These are phyloP conservation scores for Caenorhabditis japonica DNA, from an alignment of 2,888 invertebrate genomes.

Conservation along the genomic window DNA sequence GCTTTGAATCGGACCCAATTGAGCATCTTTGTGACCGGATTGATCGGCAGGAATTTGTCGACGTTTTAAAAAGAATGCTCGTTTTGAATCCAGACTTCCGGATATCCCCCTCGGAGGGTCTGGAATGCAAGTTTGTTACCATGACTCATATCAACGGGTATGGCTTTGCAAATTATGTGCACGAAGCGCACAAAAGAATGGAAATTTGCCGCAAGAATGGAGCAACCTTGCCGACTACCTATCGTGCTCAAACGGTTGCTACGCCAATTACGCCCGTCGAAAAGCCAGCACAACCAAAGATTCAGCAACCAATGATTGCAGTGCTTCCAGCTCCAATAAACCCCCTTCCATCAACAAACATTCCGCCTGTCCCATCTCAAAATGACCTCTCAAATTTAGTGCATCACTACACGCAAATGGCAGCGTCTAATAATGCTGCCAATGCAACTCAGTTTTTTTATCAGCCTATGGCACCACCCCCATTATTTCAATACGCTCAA, in stretches of 20 bases:
- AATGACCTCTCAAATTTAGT: constrained; percentile 50
- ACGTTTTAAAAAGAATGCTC: constrained; percentile 96
- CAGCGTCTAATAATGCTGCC: constrained; percentile 41
- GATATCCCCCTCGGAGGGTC: constrained; percentile 84
- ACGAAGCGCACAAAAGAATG: constrained; percentile 66
- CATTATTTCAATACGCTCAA: constrained; percentile 70
- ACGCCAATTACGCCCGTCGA: constrained; percentile 49
- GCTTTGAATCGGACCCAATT: constrained; percentile 84
- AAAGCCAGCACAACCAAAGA: constrained; percentile 14
- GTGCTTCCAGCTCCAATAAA: constrained; percentile 27
- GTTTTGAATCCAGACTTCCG: constrained; percentile 96
- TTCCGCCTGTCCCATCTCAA: constrained; percentile 26
- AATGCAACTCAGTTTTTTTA: constrained; percentile 73
- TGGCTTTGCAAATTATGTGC: constrained; percentile 36
- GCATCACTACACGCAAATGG: constrained; percentile 55
- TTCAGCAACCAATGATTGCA: constrained; percentile 34
- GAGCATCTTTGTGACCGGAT: constrained; percentile 96
- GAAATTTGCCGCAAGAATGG: constrained; percentile 65
- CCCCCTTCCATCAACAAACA: constrained; percentile 8
- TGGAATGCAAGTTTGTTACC: constrained; percentile 74
- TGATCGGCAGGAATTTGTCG: constrained; percentile 96
- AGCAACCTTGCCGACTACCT: constrained; percentile 6
- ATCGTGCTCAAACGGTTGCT: constrained; percentile 38
- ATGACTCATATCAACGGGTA: constrained; percentile 71
- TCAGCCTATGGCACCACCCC: constrained; percentile 65